These are phyloP conservation scores for Riparia riparia DNA, from an alignment of 2,113 vertebrate genomes.

Conservation along the genomic window DNA sequence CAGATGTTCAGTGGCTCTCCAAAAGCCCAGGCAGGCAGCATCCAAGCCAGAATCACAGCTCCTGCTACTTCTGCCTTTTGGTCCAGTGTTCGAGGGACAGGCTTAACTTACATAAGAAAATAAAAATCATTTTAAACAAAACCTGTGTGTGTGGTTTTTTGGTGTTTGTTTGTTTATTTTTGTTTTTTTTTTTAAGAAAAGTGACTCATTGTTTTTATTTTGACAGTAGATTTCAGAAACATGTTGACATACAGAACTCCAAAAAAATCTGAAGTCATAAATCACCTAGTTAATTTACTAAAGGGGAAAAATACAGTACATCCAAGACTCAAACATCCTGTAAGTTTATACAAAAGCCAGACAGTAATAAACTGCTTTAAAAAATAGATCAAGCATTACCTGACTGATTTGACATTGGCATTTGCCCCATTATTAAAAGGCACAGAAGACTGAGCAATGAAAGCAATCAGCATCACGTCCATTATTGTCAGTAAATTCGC, in stretches of 20 bases:
- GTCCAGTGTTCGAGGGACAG: neutral
- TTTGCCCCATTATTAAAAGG: slow-evolving; percentile 22
- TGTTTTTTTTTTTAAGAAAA: neutral
- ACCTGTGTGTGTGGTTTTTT: no score
- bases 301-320: slow-evolving; percentile 14
- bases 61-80: neutral
- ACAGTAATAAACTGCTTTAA: slow-evolving; percentile 7
- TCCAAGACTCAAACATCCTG: neutral
- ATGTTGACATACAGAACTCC: neutral
- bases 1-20: neutral
- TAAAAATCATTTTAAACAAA: neutral
- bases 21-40: neutral
- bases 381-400: slow-evolving; percentile 23
- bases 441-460: slow-evolving; percentile 35
- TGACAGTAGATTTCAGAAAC: neutral
- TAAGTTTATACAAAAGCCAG: slow-evolving; percentile 32
- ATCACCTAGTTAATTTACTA: slow-evolving; percentile 42
- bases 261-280: neutral
- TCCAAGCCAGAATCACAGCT: neutral
- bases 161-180: no score
- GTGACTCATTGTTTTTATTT: neutral
- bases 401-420: neutral
- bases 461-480: neutral
- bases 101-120: neutral
- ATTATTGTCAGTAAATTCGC: neutral